phyloP scores from a whole-genome alignment of 2,888 invertebrate genomes.

The Caenorhabditis panamensis region DNA sequence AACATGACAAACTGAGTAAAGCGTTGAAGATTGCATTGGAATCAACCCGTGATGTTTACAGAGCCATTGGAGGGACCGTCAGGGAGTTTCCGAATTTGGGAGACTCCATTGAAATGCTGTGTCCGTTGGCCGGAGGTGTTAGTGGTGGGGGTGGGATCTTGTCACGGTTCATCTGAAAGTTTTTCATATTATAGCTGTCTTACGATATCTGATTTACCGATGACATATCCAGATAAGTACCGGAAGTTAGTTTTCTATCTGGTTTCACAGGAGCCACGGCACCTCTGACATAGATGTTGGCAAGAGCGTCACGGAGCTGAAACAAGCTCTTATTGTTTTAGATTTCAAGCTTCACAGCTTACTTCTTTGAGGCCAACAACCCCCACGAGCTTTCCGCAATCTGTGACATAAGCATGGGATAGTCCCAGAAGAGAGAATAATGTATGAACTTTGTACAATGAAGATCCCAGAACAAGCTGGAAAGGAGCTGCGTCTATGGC shows the following conservation, averaged over 20 bases:
- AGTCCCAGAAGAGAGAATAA: slow-evolving; percentile 73
- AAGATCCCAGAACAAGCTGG: slow-evolving; percentile 72
- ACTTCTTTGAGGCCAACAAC: slow-evolving; percentile 75
- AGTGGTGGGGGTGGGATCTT: slow-evolving; percentile 18
- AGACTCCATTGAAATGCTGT: slow-evolving; percentile 45
- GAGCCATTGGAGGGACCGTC: slow-evolving; percentile 61
- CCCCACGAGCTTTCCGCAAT: slow-evolving; percentile 72
- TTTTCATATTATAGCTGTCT: too few species aligned
- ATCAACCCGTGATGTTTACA: slow-evolving; percentile 29
- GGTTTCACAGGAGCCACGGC: slow-evolving; percentile 66
- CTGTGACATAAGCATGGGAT: slow-evolving; percentile 74
- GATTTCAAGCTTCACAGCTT: neutral
- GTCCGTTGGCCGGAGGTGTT: slow-evolving; percentile 44
- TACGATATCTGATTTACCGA: too few species aligned
- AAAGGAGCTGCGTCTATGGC: slow-evolving; percentile 75
- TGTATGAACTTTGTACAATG: slow-evolving; percentile 74
- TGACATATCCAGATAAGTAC: slow-evolving; percentile 54
- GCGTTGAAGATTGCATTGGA: neutral
- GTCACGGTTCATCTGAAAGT: slow-evolving; percentile 32
- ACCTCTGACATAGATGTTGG: slow-evolving; percentile 72
- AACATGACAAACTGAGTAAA: slow-evolving; percentile 33
- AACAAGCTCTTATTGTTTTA: slow-evolving; percentile 11
- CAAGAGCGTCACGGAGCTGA: slow-evolving; percentile 70
- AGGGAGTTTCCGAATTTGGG: slow-evolving; percentile 57
- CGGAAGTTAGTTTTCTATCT: slow-evolving; percentile 65